These are phyloP conservation scores for Erebia ligea DNA, from an alignment of 2,888 invertebrate species.

Conservation along the genomic window DNA sequence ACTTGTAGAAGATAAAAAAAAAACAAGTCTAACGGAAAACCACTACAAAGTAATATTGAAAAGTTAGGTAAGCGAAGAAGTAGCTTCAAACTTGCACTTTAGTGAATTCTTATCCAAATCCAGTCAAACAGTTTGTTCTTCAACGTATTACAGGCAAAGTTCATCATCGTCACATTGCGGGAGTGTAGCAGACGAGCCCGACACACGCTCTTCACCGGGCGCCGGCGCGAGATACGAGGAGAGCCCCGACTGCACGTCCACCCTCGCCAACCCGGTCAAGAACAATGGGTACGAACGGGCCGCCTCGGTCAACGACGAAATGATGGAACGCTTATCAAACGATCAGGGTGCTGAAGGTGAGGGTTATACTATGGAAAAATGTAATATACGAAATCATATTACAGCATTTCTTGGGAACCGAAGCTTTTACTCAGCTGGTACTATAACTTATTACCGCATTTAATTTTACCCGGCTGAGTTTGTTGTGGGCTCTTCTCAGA, in stretches of 20 bases:
- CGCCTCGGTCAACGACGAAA: conserved; percentile 71
- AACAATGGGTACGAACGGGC: conserved; percentile 81
- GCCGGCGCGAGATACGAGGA: conserved; percentile 76
- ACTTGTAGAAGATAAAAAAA: too few species aligned
- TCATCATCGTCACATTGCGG: conserved; percentile 81
- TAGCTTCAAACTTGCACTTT: too few species aligned
- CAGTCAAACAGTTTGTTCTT: neutral
- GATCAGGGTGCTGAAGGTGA: conserved; percentile 82
- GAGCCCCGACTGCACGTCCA: conserved; percentile 76
- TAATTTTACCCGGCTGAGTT: too few species aligned
- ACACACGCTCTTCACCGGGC: conserved; percentile 79
- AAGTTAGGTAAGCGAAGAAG: too few species aligned
- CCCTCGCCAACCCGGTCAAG: conserved; percentile 76
- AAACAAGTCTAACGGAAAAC: too few species aligned
- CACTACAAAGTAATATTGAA: too few species aligned
- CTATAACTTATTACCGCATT: too few species aligned
- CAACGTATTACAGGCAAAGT: conserved; percentile 63
- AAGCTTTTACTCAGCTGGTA: too few species aligned
- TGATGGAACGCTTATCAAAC: conserved; percentile 75
- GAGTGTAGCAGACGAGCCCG: conserved; percentile 77
- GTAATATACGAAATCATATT: too few species aligned
- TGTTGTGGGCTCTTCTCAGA: too few species aligned
- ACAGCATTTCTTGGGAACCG: too few species aligned
- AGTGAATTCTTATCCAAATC: conserved; percentile 20
- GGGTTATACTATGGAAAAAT: conserved; percentile 30